Evolutionary conservation across 2,797 vertebrate species (phyloP).

Genomic region (Syngnathus acus): DNA sequence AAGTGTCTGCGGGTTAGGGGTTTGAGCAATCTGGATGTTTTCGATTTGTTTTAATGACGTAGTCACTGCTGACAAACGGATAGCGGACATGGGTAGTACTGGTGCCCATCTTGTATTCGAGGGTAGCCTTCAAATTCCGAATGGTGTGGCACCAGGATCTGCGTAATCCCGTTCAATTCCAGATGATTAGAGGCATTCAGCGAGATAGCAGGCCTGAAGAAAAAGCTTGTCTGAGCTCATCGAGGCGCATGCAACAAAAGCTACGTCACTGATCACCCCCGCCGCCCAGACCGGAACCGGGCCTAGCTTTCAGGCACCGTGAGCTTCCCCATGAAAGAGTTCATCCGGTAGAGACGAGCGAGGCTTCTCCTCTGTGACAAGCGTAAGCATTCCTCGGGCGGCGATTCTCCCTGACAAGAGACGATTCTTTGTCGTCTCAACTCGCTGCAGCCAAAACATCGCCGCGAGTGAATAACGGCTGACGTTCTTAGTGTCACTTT

Average conservation of each 20-base stretch:
- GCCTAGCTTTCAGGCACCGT: neutral
- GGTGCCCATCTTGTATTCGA: too few species aligned
- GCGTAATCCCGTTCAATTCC: neutral
- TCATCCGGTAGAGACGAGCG: constrained; percentile 29
- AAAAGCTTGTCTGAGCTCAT: constrained; percentile 18
- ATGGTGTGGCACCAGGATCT: neutral
- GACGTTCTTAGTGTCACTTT: constrained; percentile 5
- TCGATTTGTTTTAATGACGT: too few species aligned
- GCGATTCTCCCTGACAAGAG: constrained; percentile 48
- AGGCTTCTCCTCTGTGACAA: constrained; percentile 38
- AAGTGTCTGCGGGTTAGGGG: neutral
- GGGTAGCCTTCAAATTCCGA: too few species aligned
- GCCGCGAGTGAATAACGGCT: constrained; percentile 21
- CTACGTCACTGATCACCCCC: constrained; percentile 31
- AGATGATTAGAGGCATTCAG: constrained; percentile 7
- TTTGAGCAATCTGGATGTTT: too few species aligned
- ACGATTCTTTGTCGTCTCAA: constrained; percentile 60
- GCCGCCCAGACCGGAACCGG: neutral
- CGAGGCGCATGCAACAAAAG: constrained; percentile 12
- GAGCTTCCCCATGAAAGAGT: constrained; percentile 36
- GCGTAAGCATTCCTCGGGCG: constrained; percentile 55
- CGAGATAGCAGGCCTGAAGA: neutral
- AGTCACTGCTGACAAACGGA: too few species aligned
- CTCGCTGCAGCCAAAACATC: constrained; percentile 56
- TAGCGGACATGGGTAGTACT: too few species aligned